Base-by-base conservation (phyloP, 1,140 invertebrate genomes). In the Mizuhopecten yessoensis region DNA sequence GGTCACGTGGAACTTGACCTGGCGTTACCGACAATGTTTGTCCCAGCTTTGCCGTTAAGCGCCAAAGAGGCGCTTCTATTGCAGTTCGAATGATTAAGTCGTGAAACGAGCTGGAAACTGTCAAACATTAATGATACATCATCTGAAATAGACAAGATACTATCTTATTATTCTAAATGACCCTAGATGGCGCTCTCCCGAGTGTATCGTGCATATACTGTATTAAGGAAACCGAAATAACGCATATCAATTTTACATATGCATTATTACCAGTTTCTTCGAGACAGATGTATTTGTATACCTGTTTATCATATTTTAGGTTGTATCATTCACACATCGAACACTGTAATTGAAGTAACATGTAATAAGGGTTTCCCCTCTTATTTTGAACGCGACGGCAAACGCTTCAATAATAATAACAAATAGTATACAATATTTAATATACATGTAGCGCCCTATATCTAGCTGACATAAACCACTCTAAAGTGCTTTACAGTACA, bases 81-180 rank as follows among this genome's bases (percentile, higher is more conserved):
- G 57, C n/a, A 75, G n/a, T 17, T 9, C n/a, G 11, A n/a, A 75
- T 29, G 57, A 75, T 75, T 75, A 75, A 75, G 57, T 75, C 57
- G 57, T 75, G 57, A 75, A 75, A 75, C 57, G 57, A 75, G 11
- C 57, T n/a, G 57, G 57, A 75, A 75, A 75, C 57, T 75, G 57
- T 75, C 57, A 75, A 75, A 75, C 23, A n/a, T 29, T 23, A 75
- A 75, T 29, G 57, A 75, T 75, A 75, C 1, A 23, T 75, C 57
- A 75, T 75, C n/a, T 17, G n/a, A 75, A 75, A 75, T 75, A 75
- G 57, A 75, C 57, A 75, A 75, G 57, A 75, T 75, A 75, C 57
- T 75, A 75, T 75, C 57, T 75, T 17, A 75, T 75, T n/a, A 75
- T n/a, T n/a, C 3, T 49, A 2, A 49, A 9, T 49, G 57, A 29